Conservation (phyloP, 2,113 vertebrate genomes). For the Caretta caretta region DNA sequence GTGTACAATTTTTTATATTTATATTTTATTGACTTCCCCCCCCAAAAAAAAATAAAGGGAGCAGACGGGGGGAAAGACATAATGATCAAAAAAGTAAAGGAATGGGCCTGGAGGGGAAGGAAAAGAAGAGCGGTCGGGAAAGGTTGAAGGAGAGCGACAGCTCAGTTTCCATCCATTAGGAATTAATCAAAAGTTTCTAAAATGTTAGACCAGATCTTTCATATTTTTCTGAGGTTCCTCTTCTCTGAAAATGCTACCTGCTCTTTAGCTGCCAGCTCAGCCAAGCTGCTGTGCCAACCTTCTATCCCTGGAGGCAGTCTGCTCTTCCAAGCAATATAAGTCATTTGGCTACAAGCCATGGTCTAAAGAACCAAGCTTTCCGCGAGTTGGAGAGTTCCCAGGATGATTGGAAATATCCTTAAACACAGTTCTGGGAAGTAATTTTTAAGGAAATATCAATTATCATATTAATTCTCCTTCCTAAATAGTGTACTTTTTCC, state of each 20-base stretch:
- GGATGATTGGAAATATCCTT: neutral
- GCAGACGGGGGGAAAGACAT: too few species aligned
- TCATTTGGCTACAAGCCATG: neutral
- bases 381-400: neutral
- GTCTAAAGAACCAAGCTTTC: neutral
- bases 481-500: neutral
- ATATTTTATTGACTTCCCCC: neutral
- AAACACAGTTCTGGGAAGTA: neutral
- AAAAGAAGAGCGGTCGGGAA: too few species aligned
- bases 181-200: neutral
- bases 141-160: neutral
- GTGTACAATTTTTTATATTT: neutral
- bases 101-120: neutral
- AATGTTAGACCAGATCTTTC: neutral
- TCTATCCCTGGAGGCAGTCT: neutral
- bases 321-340: neutral
- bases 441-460: neutral
- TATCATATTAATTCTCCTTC: neutral
- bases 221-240: neutral
- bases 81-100: neutral
- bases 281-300: neutral
- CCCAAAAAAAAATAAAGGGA: neutral
- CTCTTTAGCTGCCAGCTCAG: neutral
- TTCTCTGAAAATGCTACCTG: neutral
- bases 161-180: neutral